Evolutionary conservation across 35 echinoderm and acorn worm genomes (phyloP), one percentile per base, ranked within the genome.

Genomic region (Heliocidaris erythrogramma): DNA sequence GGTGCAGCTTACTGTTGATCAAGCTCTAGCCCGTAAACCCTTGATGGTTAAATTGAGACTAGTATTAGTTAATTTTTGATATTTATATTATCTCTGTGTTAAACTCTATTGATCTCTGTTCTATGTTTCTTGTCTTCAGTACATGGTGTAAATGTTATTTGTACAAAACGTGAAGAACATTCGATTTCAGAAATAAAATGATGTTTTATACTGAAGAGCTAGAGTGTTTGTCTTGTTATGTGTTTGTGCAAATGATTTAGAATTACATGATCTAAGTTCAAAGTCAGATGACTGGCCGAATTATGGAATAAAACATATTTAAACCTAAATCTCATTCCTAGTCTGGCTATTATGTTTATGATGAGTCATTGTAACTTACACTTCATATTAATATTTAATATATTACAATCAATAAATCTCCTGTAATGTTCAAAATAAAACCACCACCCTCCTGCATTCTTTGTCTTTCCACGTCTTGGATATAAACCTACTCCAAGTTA

Each of bases 81-180:
- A n/a, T 78, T 78, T 78, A 78, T 78, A n/a, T 78, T 78, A 78
- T 78, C 65, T 78, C 1, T 42, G 21, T 18, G 21, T 78, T 78
- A 78, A 78, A 78, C 65, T 78, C 65, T 78, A n/a, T 56, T 24
- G 27, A 78, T n/a, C 65, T 27, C 65, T 78, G 65, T 78, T 78
- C 1, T 78, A 78, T 78, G 27, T 78, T 78, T 78, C 65, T 78
- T 18, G 65, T 78, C 65, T 78, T 78, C 65, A 78, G 65, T 78
- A 78, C 21, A n/a, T 78, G 65, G 65, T 78, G 65, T 78, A 78
- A 27, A 78, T 78, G 65, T 78, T 78, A 78, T 78, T 78, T 78
- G 65, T 78, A 78, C 17, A 24, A 78, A 78, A 78, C 27, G 7
- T 78, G 27, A 78, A 78, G 65, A 78, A n/a, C 17, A 18, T 27